A percentile compares a stretch with the other conserved stretches of the same genome.
These are phyloP conservation scores for Oegoconia quadripuncta DNA, from an alignment of 2,888 invertebrate genomes.

Conservation along the genomic window DNA sequence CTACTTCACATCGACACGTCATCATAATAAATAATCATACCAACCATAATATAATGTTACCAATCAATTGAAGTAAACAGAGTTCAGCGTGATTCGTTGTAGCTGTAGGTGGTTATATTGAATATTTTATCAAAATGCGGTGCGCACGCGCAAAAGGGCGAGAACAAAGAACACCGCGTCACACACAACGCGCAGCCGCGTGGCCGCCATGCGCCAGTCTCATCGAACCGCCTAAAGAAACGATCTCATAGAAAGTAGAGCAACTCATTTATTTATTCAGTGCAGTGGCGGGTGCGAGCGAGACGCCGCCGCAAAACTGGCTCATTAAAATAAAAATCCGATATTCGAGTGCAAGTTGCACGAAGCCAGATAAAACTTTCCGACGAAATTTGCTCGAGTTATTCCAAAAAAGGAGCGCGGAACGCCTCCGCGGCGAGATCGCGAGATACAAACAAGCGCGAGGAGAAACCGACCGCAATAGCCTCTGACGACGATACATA, in stretches of 20 bases:
- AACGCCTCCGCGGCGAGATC: conserved; percentile 66
- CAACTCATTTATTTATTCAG: conserved; percentile 78
- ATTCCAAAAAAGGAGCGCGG: conserved; percentile 73
- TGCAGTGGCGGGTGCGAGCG: conserved; percentile 65
- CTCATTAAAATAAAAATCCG: conserved; percentile 78
- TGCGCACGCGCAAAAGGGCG: conserved; percentile 24
- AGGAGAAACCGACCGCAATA: conserved; percentile 72
- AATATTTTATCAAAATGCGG: conserved; percentile 40
- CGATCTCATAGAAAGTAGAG: conserved; percentile 78
- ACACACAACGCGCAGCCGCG: conserved; percentile 23
- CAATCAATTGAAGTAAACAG: conserved; percentile 1
- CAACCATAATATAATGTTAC: neutral
- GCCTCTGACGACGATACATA: conserved; percentile 35
- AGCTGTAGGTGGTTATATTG: conserved; percentile 35
- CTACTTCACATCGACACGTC: too few relatives aligned
- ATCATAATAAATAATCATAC: too few relatives aligned
- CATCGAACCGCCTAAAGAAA: conserved; percentile 68
- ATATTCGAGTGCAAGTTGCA: conserved; percentile 72
- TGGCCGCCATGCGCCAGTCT: conserved; percentile 27
- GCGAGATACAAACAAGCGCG: conserved; percentile 62
- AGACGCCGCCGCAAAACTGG: conserved; percentile 63
- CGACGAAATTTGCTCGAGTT: conserved; percentile 77
- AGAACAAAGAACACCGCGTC: conserved; percentile 26
- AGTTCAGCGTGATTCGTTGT: conserved; percentile 10
- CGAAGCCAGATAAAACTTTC: conserved; percentile 71